Conservation (phyloP, 2,797 vertebrate genomes). For the Bovichtus variegatus region DNA sequence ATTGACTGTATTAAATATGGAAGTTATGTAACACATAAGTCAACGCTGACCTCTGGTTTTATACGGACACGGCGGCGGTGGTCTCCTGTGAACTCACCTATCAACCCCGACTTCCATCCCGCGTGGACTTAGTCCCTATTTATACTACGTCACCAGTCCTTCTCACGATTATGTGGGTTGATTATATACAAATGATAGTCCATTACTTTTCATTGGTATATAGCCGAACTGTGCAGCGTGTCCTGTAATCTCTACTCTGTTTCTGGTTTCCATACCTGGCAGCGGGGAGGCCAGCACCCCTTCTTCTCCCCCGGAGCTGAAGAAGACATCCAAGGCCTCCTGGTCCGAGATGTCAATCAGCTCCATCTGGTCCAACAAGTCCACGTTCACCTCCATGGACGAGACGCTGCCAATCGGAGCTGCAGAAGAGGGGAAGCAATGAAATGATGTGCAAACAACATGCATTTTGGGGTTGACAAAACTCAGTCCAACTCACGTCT, state of each 20-base stretch:
- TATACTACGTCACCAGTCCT: too few species aligned
- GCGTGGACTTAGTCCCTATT: too few species aligned
- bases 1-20: too few species aligned
- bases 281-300: slow-evolving; percentile 75
- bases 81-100: too few species aligned
- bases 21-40: too few species aligned
- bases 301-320: slow-evolving; percentile 89
- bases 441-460: neutral
- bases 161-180: too few species aligned
- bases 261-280: slow-evolving; percentile 80
- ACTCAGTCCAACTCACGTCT: slow-evolving; percentile 87
- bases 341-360: slow-evolving; percentile 93
- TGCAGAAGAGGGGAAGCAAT: slow-evolving; percentile 28
- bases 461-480: neutral
- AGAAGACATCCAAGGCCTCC: slow-evolving; percentile 94
- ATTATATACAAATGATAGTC: too few species aligned
- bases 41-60: too few species aligned
- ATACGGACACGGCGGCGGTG: too few species aligned
- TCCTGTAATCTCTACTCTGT: neutral
- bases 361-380: slow-evolving; percentile 96
- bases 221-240: accelerated
- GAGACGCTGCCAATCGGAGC: slow-evolving; percentile 89
- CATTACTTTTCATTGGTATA: too few species aligned
- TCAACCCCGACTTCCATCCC: too few species aligned
- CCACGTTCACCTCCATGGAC: slow-evolving; percentile 98